A percentile compares a stretch with the other conserved stretches of the same genome.
phyloP scores from a whole-genome alignment of 2,113 vertebrate genomes.

The Gyps fulvus region DNA sequence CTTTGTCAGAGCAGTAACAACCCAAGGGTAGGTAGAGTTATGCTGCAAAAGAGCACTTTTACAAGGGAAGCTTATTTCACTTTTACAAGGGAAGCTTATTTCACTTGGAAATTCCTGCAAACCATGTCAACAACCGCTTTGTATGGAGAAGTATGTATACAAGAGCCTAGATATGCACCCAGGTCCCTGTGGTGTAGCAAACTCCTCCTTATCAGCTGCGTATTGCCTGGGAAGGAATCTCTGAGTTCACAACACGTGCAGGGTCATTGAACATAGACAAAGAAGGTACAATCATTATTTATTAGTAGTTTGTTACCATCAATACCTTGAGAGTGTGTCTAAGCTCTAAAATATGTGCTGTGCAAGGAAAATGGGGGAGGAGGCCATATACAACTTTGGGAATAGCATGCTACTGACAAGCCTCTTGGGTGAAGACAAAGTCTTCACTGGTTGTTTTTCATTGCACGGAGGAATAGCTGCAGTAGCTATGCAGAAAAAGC shows the following conservation, averaged over 20 bases:
- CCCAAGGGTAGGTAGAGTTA: background rate
- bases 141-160: background rate
- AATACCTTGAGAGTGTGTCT: background rate
- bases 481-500: background rate
- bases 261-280: background rate
- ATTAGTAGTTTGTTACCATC: background rate
- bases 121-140: background rate
- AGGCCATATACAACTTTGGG: background rate
- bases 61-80: background rate
- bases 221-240: background rate
- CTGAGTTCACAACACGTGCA: background rate
- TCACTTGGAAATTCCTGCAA: background rate
- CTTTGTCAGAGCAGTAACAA: background rate
- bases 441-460: background rate
- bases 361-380: background rate
- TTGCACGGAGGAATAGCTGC: background rate
- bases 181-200: background rate
- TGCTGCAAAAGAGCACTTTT: background rate
- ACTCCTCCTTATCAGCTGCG: background rate
- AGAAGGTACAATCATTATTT: background rate
- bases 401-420: background rate
- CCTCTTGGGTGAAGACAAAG: background rate
- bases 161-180: background rate
- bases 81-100: background rate
- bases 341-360: background rate